Evolutionary conservation across 1,140 invertebrate species (phyloP).

Genomic region (Meloidogyne hapla): DNA sequence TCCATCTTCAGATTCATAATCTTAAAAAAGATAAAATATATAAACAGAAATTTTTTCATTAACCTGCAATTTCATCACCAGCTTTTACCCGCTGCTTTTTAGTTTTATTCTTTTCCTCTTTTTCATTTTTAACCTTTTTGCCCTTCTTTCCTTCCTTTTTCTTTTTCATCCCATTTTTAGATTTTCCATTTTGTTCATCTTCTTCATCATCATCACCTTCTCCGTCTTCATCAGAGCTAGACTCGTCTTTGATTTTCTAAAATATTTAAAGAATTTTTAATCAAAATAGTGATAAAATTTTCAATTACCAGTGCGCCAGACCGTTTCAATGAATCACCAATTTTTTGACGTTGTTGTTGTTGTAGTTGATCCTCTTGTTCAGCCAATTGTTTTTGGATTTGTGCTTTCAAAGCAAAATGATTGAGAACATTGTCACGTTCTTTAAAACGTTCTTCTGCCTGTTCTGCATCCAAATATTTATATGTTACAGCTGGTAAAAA

Average conservation of each 20-base stretch:
- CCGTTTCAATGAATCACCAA: conserved; percentile 4
- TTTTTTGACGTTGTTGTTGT: conserved; percentile 29
- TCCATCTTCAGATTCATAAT: conserved; percentile 63
- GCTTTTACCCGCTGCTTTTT: conserved; percentile 58
- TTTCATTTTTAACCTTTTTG: conserved; percentile 45
- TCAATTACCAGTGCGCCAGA: conserved; percentile 17
- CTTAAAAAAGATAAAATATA: conserved; percentile 39
- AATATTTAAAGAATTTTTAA: conserved; percentile 29
- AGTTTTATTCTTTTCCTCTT: conserved; percentile 40
- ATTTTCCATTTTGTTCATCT: conserved; percentile 21
- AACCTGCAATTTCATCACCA: conserved; percentile 60
- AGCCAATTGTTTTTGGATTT: conserved; percentile 54
- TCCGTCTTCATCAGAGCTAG: conserved; percentile 50
- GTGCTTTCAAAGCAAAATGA: conserved; percentile 63
- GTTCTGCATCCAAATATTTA: conserved; percentile 56
- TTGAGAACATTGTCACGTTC: conserved; percentile 59
- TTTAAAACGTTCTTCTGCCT: conserved; percentile 61
- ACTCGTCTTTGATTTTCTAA: conserved; percentile 63
- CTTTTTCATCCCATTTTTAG: conserved; percentile 19
- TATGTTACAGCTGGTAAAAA: conserved; percentile 55
- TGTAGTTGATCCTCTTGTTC: conserved; percentile 52
- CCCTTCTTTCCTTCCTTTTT: conserved; percentile 38
- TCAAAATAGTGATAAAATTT: neutral
- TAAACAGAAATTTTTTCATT: conserved; percentile 14
- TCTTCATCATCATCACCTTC: conserved; percentile 42